phyloP scores from a whole-genome alignment of 2,113 vertebrate genomes.

The Brachyistius frenatus region DNA sequence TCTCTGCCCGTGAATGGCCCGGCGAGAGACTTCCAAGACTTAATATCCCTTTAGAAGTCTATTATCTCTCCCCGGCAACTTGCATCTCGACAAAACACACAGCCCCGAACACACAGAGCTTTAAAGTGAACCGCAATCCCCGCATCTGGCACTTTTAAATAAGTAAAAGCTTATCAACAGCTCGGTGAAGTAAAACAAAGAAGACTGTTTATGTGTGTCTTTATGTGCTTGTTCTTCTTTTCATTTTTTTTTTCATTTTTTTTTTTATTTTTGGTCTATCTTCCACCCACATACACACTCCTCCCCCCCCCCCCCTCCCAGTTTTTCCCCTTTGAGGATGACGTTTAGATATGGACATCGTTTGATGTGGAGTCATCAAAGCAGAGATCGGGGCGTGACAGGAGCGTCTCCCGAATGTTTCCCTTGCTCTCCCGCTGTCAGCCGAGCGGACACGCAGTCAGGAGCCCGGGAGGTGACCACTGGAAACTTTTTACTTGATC shows the following conservation, averaged over 20 bases:
- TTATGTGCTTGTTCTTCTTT: conserved; percentile 31
- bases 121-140: conserved; percentile 52
- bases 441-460: conserved; percentile 67
- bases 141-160: conserved; percentile 61
- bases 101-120: conserved; percentile 32
- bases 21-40: conserved; percentile 68
- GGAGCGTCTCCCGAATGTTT: conserved; percentile 75
- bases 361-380: conserved; percentile 82
- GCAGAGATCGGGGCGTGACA: conserved; percentile 71
- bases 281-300: conserved; percentile 41
- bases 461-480: conserved; percentile 72
- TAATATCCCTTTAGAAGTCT: conserved; percentile 74
- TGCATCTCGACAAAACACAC: conserved; percentile 66
- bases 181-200: conserved; percentile 64
- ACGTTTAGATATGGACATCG: conserved; percentile 70
- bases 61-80: conserved; percentile 77
- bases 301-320: conserved; percentile 17
- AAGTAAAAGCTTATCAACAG: conserved; percentile 68
- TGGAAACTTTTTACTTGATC: conserved; percentile 80
- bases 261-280: conserved; percentile 40
- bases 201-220: conserved; percentile 50
- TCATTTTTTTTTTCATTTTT: background rate
- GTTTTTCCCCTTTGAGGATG: conserved; percentile 85
- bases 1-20: conserved; percentile 65
- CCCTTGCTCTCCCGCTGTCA: conserved; percentile 70